Evolutionary conservation across 2,888 invertebrate genomes (phyloP).

Genomic region (Pharmacophagus antenor): DNA sequence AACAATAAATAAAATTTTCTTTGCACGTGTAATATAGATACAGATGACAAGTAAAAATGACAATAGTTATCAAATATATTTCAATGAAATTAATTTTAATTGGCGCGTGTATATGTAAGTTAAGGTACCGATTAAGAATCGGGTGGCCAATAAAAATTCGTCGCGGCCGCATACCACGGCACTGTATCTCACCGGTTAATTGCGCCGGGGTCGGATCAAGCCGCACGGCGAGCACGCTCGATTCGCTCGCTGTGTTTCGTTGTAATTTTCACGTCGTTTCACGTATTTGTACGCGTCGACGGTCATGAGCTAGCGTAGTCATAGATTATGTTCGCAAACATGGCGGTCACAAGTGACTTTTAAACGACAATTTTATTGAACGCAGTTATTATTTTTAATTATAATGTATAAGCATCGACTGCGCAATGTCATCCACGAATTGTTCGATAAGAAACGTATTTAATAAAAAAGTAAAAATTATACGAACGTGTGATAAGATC

Average conservation of each 20-base stretch:
- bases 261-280: slow-evolving; percentile 75
- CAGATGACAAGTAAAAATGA: background rate
- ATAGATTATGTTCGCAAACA: slow-evolving; percentile 47
- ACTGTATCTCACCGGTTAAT: slow-evolving; percentile 45
- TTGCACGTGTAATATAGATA: no score
- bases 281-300: slow-evolving; percentile 51
- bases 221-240: slow-evolving; percentile 45
- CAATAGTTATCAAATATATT: background rate
- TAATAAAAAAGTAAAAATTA: no score
- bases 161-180: slow-evolving; percentile 14
- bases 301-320: slow-evolving; percentile 53
- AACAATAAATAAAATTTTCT: background rate
- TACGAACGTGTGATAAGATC: no score
- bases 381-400: no score
- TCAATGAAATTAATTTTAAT: background rate
- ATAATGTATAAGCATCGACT: no score
- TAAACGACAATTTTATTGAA: no score
- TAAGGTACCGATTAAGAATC: slow-evolving; percentile 19
- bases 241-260: slow-evolving; percentile 51
- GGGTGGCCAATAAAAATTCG: slow-evolving; percentile 26
- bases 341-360: background rate
- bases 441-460: no score
- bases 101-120: slow-evolving; percentile 10
- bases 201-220: slow-evolving; percentile 55
- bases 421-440: no score